Percentiles rank a stretch among this genome's conserved stretches.
phyloP scores from a whole-genome alignment of 2,113 vertebrate species.

The Rhadina sibilatrix region DNA sequence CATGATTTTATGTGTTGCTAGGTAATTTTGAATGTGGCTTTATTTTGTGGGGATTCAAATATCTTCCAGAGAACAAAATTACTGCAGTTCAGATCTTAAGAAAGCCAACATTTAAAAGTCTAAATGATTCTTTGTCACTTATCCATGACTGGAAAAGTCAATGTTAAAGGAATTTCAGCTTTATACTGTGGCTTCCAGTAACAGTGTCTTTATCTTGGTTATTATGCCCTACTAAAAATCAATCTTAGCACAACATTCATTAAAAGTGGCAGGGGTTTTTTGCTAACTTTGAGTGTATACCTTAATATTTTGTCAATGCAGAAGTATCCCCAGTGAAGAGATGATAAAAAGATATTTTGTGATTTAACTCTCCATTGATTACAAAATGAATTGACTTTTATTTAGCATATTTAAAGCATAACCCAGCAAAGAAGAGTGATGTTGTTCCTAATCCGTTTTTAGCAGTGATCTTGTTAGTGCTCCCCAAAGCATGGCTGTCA shows the following conservation, averaged over 20 bases:
- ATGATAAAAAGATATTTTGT: not conserved
- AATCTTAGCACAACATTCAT: not conserved
- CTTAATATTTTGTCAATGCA: not conserved
- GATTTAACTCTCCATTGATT: not conserved
- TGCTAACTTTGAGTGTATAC: not conserved
- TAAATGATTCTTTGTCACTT: constrained; percentile 16
- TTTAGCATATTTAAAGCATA: not conserved
- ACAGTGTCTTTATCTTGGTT: not conserved
- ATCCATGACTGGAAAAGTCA: not conserved
- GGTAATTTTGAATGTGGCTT: not conserved
- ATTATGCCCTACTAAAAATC: constrained; percentile 31
- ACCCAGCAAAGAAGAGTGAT: not conserved
- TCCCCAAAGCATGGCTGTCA: not conserved
- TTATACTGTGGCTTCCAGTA: not conserved
- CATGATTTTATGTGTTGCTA: not conserved
- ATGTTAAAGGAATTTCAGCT: constrained; percentile 5
- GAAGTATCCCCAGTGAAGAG: not conserved
- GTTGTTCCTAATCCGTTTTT: not conserved
- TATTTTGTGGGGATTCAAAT: not conserved
- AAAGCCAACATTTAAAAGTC: not conserved
- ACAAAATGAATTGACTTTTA: not conserved
- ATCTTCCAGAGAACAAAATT: not conserved
- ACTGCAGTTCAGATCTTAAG: not conserved
- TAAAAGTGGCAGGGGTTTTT: constrained; percentile 1
- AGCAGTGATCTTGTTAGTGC: not conserved